Evolutionary conservation across 2,888 invertebrate species (phyloP).

Genomic region (Cheilosia urbana): DNA sequence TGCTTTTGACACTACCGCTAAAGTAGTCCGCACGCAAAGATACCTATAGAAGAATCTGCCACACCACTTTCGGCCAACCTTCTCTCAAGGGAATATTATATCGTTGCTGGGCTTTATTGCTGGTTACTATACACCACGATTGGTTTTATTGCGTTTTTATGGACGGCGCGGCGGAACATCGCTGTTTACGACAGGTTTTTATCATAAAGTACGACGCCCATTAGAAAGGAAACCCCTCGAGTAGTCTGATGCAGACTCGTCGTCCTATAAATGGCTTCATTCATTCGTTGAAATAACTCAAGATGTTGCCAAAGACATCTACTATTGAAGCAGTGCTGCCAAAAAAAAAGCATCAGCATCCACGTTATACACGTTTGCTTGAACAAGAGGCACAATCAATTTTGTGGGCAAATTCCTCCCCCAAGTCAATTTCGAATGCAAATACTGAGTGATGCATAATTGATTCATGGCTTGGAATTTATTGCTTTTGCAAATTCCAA

Average conservation of each 20-base stretch:
- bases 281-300: conserved; percentile 64
- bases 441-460: conserved; percentile 70
- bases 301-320: conserved; percentile 63
- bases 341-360: conserved; percentile 4
- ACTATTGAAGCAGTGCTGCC: conserved; percentile 37
- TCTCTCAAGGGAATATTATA: conserved; percentile 16
- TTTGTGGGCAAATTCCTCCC: conserved; percentile 26
- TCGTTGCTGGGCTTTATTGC: conserved; percentile 40
- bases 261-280: conserved; percentile 65
- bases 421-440: conserved; percentile 68
- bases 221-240: conserved; percentile 41
- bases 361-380: conserved; percentile 18
- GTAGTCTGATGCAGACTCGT: conserved; percentile 14
- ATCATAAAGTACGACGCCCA: conserved; percentile 61
- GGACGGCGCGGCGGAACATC: conserved; percentile 47
- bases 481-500: conserved; percentile 50
- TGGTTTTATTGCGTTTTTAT: conserved; percentile 72
- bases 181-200: conserved; percentile 67
- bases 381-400: conserved; percentile 61
- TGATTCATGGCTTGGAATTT: conserved; percentile 63
- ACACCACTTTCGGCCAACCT: conserved; percentile 37
- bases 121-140: conserved; percentile 57
- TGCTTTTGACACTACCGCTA: conserved; percentile 47
- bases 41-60: conserved; percentile 16
- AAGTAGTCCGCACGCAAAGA: neutral